These are phyloP conservation scores for Meloidogyne hapla DNA, from an alignment of 1,140 invertebrate genomes.

Conservation along the genomic window DNA sequence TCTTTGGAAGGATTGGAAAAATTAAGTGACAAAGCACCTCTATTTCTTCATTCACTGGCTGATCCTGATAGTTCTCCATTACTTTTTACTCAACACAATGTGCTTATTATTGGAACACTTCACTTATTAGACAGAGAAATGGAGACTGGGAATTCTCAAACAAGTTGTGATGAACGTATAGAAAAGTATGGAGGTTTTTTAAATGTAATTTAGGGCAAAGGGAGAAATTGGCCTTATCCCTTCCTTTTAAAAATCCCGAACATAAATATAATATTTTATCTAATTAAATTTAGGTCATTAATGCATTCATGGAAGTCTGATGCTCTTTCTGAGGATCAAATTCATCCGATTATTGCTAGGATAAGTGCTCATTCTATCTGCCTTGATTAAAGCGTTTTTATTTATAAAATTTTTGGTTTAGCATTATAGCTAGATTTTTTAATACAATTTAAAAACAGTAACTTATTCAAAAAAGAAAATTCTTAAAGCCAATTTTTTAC, in stretches of 20 bases:
- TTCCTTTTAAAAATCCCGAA: too few relatives aligned
- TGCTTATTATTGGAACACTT: conserved; percentile 16
- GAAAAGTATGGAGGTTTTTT: conserved; percentile 8
- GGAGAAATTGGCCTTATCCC: too few relatives aligned
- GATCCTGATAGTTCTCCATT: conserved; percentile 23
- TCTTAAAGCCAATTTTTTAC: too few relatives aligned
- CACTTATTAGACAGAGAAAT: neutral
- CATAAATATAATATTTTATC: neutral
- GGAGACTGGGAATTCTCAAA: neutral
- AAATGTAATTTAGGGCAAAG: neutral
- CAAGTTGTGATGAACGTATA: conserved; percentile 16
- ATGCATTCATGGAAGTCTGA: conserved; percentile 10
- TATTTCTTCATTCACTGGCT: conserved; percentile 20
- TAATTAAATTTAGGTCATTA: conserved; percentile 10
- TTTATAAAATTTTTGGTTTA: too few relatives aligned
- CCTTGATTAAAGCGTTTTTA: neutral
- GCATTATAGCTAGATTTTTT: too few relatives aligned
- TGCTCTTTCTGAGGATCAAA: conserved; percentile 13
- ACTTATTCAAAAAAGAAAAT: too few relatives aligned
- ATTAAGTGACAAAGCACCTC: conserved; percentile 6
- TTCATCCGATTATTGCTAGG: conserved; percentile 20
- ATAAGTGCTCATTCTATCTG: conserved; percentile 21
- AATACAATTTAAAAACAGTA: too few relatives aligned
- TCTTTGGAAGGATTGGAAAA: conserved; percentile 1
- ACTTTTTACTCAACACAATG: conserved; percentile 16